phyloP scores from a whole-genome alignment of 2,797 vertebrate species.

The Morus bassanus region DNA sequence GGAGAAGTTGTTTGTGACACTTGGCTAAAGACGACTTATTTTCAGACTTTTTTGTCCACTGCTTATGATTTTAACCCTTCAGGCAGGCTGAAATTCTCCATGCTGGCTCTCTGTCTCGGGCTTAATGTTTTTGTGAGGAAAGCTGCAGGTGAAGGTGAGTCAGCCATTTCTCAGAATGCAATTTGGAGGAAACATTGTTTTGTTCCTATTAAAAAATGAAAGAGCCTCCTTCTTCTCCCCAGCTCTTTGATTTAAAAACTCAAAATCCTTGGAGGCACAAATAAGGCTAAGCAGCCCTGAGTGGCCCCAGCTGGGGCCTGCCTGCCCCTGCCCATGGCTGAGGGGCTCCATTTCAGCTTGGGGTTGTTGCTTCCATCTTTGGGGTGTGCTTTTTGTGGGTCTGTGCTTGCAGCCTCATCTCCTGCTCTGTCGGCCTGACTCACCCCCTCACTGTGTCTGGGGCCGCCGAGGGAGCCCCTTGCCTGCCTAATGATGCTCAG shows the following conservation, averaged over 20 bases:
- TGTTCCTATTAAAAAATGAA: background rate
- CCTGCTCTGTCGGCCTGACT: too few species aligned
- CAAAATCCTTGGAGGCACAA: background rate
- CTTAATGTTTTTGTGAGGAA: background rate
- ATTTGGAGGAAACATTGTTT: background rate
- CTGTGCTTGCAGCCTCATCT: accelerated
- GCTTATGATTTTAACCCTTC: background rate
- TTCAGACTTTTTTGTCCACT: background rate
- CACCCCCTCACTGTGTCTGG: accelerated
- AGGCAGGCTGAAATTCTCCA: background rate
- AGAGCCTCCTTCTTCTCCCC: background rate
- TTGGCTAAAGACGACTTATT: background rate
- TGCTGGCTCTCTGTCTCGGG: accelerated
- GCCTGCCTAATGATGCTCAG: background rate
- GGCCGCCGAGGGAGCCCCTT: accelerated
- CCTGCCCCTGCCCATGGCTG: accelerated
- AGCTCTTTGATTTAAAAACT: background rate
- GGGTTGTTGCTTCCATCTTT: accelerated
- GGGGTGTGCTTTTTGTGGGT: background rate
- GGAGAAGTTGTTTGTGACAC: background rate
- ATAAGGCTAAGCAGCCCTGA: background rate
- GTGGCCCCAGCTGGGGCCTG: background rate
- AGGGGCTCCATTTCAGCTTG: background rate
- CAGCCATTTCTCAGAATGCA: background rate
- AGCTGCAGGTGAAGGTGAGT: background rate